Percentiles rank a stretch among this genome's conserved stretches.
These are phyloP conservation scores for Parnassius orleans DNA, from an alignment of 2,888 invertebrate species.

Conservation along the genomic window DNA sequence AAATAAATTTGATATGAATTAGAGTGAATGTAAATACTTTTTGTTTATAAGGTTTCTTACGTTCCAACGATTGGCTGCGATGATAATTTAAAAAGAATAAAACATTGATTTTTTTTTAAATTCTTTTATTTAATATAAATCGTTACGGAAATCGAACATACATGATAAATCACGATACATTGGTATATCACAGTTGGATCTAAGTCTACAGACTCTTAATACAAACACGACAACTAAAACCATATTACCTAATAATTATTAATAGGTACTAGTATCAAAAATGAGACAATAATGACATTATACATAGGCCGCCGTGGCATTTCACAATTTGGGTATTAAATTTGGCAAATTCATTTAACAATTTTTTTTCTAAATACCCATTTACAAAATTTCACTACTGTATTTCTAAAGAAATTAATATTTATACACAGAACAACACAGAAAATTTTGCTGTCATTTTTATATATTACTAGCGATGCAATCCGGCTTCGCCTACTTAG, in stretches of 20 bases:
- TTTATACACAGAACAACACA: no score
- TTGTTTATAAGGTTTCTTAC: constrained; percentile 45
- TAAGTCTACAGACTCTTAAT: constrained; percentile 48
- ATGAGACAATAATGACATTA: constrained; percentile 12
- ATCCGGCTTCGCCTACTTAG: no score
- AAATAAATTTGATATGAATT: constrained; percentile 28
- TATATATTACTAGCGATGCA: no score
- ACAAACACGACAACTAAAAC: constrained; percentile 2
- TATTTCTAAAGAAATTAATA: no score
- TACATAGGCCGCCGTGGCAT: constrained; percentile 3
- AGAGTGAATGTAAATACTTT: constrained; percentile 39
- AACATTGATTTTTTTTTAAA: constrained; percentile 26
- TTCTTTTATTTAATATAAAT: constrained; percentile 31
- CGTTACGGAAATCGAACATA: constrained; percentile 24
- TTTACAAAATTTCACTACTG: no score
- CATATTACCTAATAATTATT: neutral
- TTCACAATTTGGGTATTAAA: no score
- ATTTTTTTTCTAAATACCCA: no score
- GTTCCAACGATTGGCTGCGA: constrained; percentile 49
- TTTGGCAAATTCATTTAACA: no score
- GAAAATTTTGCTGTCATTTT: no score
- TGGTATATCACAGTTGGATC: constrained; percentile 67
- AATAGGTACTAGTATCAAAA: constrained; percentile 24
- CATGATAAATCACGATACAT: constrained; percentile 35
- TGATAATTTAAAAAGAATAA: constrained; percentile 45